A percentile compares a stretch with the other conserved stretches of the same genome.
These are phyloP conservation scores for Ascaphus truei DNA, from an alignment of 2,113 vertebrate species.

Conservation along the genomic window DNA sequence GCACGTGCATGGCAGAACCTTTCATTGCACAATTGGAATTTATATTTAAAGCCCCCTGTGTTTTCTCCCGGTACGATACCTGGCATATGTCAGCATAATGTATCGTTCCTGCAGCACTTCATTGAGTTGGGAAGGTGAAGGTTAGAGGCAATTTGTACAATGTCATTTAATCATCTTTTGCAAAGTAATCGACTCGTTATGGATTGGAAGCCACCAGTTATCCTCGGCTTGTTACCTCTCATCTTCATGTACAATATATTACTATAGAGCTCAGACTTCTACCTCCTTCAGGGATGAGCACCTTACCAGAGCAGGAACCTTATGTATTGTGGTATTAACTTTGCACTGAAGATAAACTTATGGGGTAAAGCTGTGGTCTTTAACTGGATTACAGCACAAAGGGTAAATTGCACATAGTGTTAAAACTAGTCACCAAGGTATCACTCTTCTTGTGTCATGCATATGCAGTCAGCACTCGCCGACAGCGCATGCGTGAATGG, in stretches of 20 bases:
- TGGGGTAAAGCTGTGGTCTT: too few species aligned
- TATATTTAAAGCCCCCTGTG: too few species aligned
- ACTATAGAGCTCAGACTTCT: neutral
- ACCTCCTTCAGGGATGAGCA: neutral
- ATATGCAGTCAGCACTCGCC: too few species aligned
- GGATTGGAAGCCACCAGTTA: conserved; percentile 46
- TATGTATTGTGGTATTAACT: neutral
- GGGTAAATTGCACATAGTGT: too few species aligned
- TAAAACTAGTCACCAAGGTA: too few species aligned
- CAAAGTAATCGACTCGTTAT: conserved; percentile 44
- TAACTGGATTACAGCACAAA: too few species aligned
- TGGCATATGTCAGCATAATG: conserved; percentile 36
- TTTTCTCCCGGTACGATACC: neutral
- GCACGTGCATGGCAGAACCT: neutral
- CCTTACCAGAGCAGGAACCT: neutral
- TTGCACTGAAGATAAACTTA: neutral
- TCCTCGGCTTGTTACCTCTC: conserved; percentile 43
- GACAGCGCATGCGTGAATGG: too few species aligned
- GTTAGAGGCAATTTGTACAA: conserved; percentile 38
- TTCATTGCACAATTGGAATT: too few species aligned
- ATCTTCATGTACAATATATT: conserved; percentile 14
- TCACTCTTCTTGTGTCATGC: too few species aligned
- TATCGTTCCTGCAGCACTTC: conserved; percentile 20
- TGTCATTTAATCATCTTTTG: conserved; percentile 52
- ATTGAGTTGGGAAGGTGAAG: conserved; percentile 43